phyloP scores from a whole-genome alignment of 2,888 invertebrate species.

The Lapara coniferarum region DNA sequence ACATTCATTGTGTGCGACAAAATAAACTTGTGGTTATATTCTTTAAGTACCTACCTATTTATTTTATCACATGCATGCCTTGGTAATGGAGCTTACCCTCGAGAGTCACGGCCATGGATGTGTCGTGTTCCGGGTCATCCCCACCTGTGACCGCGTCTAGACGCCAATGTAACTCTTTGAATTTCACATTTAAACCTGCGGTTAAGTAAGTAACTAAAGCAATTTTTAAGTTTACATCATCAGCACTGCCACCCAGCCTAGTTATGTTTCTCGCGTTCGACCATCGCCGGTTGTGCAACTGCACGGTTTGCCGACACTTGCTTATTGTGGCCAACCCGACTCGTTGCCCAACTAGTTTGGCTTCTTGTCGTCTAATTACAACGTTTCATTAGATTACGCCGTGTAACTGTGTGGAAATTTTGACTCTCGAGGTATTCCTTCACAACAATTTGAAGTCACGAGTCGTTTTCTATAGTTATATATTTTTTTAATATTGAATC shows the following conservation, averaged over 20 bases:
- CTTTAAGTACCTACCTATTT: neutral
- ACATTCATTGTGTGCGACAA: no score
- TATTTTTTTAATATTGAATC: slow-evolving; percentile 13
- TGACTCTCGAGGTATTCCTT: slow-evolving; percentile 32
- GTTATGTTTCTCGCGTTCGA: slow-evolving; percentile 82
- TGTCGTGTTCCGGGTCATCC: slow-evolving; percentile 73
- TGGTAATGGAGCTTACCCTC: slow-evolving; percentile 36
- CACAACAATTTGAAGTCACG: slow-evolving; percentile 26
- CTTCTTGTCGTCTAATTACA: slow-evolving; percentile 78
- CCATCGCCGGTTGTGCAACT: slow-evolving; percentile 80
- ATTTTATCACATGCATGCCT: slow-evolving; percentile 21
- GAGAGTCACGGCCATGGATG: slow-evolving; percentile 64
- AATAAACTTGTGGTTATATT: slow-evolving; percentile 1
- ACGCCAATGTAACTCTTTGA: slow-evolving; percentile 66
- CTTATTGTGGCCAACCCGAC: slow-evolving; percentile 76
- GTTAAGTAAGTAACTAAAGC: slow-evolving; percentile 82
- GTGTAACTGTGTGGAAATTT: slow-evolving; percentile 56
- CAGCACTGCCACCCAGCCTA: slow-evolving; percentile 77
- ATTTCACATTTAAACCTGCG: slow-evolving; percentile 74
- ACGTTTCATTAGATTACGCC: slow-evolving; percentile 67
- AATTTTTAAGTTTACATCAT: slow-evolving; percentile 83
- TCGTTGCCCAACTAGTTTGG: slow-evolving; percentile 77
- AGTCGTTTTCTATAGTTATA: slow-evolving; percentile 21
- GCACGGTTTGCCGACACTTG: slow-evolving; percentile 77
- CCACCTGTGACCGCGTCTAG: slow-evolving; percentile 56